Base-by-base conservation (phyloP, 2,888 invertebrate species). In the Podabrus alpinus region DNA sequence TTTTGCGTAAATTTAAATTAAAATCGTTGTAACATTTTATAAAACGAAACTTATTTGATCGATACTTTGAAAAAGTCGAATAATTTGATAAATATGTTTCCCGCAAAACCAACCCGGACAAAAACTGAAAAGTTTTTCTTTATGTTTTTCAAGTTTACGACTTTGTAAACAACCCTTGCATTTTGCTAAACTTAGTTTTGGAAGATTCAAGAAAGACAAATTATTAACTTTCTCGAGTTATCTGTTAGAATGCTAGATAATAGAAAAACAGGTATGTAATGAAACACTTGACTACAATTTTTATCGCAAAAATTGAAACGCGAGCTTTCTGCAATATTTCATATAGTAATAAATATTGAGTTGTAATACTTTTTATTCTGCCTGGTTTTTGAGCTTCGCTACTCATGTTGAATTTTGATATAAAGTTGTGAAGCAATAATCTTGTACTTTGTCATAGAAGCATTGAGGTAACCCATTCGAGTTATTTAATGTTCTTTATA, bases 401-500 rank as follows among this genome's bases (percentile, higher is more conserved):
- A 21, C 17, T n/a, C 62, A 9, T 19, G 13, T 19, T 64, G 62
- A 64, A 64, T 64, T 21, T 64, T 64, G 62, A 64, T 64, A 19
- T 64, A 13, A 21, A 64, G 19, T 64, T 17, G 62, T 64, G 17
- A 19, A 17, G 13, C 62, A 64, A 17, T 64, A 64, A 64, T 64
- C 62, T 64, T 64, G 21, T 64, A 64, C 21, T 64, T 64, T 64
- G 21, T 64, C 17, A 64, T 64, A 21, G 13, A 10, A 21, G 17
- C 21, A 64, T 13, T 13, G 62, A 64, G 62, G 21, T 45, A 45
- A 45, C 45, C 45, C 45, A 45, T 45, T 45, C 7, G 45, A 64
- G 64, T 70, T 70, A 66, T 66, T 71, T 71, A 71, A 71, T 71
- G 70, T 71, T 16, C 70, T 25, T 25, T 45, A 66, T 71, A 67